A percentile compares a stretch with the other conserved stretches of the same genome.
These are phyloP conservation scores for Sparidentex hasta DNA, from an alignment of 2,797 vertebrate species.

Conservation along the genomic window DNA sequence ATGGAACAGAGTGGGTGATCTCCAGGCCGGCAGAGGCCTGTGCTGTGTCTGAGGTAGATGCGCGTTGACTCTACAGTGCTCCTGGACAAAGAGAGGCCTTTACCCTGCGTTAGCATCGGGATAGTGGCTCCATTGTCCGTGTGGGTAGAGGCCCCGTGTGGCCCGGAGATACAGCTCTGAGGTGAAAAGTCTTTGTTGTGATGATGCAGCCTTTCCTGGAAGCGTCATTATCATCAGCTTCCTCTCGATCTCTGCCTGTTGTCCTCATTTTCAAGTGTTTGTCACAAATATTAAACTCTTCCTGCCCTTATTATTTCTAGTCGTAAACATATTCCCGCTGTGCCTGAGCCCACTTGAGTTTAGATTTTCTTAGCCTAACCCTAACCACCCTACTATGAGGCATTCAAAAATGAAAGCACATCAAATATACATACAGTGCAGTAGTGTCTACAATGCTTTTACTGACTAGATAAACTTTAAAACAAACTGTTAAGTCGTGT, in stretches of 20 bases:
- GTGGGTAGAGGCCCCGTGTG: constrained; percentile 43
- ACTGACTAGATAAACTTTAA: too few species aligned
- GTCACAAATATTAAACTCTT: background rate
- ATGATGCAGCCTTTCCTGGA: constrained; percentile 47
- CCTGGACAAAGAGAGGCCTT: constrained; percentile 62
- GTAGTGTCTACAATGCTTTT: too few species aligned
- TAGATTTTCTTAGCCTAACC: too few species aligned
- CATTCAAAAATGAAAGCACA: background rate
- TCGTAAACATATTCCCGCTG: background rate
- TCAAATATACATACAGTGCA: background rate
- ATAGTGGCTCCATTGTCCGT: constrained; percentile 66
- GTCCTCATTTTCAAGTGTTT: background rate
- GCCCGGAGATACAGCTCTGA: constrained; percentile 38
- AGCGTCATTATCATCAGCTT: constrained; percentile 6
- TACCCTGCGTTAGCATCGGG: constrained; percentile 46
- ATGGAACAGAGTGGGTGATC: background rate
- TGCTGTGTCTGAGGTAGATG: constrained; percentile 53
- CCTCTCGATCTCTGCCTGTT: background rate
- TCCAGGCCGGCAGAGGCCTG: constrained; percentile 29
- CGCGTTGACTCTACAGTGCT: constrained; percentile 49
- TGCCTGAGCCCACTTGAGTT: background rate
- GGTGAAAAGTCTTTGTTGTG: constrained; percentile 43
- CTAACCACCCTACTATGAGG: too few species aligned
- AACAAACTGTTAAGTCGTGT: too few species aligned
- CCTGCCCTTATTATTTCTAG: background rate